Evolutionary conservation across 1,140 invertebrate genomes (phyloP).

Genomic region (Panagrolaimus sp.): DNA sequence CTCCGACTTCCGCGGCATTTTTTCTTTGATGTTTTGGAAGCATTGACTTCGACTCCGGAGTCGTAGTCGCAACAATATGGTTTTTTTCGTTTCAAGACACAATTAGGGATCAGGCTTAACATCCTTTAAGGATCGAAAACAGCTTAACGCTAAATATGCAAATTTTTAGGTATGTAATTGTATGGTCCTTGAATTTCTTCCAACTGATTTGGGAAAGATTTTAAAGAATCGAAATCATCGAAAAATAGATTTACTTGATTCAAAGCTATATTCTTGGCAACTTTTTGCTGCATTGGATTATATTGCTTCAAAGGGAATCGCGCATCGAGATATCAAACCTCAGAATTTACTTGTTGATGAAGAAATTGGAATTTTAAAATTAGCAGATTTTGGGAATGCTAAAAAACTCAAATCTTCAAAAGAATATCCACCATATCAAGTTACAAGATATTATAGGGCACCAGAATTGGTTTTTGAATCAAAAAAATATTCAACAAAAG

Average conservation of each 20-base stretch:
- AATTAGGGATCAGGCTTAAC: no score
- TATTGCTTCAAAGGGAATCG: slow-evolving; percentile 17
- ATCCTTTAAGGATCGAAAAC: no score
- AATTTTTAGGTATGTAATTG: slow-evolving; percentile 25
- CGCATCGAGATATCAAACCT: slow-evolving; percentile 32
- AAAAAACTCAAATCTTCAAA: slow-evolving; percentile 19
- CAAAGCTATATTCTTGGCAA: slow-evolving; percentile 33
- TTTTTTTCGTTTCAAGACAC: no score
- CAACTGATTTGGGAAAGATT: slow-evolving; percentile 25
- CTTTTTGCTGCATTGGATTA: slow-evolving; percentile 22
- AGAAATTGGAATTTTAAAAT: slow-evolving; percentile 23
- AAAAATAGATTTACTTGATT: slow-evolving; percentile 28
- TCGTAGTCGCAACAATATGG: no score
- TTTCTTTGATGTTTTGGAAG: no score
- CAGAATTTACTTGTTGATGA: slow-evolving; percentile 28
- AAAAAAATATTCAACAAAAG: slow-evolving; percentile 7
- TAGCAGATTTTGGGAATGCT: slow-evolving; percentile 33
- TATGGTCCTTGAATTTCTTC: slow-evolving; percentile 32
- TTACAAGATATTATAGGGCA: slow-evolving; percentile 15
- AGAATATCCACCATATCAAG: slow-evolving; percentile 22
- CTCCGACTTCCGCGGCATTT: no score
- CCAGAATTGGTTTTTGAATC: not conserved
- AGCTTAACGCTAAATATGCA: not conserved
- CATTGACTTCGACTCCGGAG: no score
- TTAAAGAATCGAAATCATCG: slow-evolving; percentile 10